A percentile compares a stretch with the other conserved stretches of the same genome.
phyloP scores from a whole-genome alignment of 2,797 vertebrate species.

The Sebastes taczanowskii region DNA sequence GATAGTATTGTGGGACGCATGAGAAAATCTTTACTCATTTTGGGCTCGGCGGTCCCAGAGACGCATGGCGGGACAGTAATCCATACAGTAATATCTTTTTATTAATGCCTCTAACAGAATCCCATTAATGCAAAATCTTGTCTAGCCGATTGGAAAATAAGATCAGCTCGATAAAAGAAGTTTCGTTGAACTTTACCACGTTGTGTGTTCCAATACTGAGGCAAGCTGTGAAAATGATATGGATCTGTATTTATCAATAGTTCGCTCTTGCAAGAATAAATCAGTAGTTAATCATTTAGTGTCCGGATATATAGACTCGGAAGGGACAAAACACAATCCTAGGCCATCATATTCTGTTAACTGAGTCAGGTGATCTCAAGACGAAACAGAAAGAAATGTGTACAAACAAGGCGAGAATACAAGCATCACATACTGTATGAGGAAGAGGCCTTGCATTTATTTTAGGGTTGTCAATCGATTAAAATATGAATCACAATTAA shows the following conservation, averaged over 20 bases:
- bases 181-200: slow-evolving; percentile 15
- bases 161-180: slow-evolving; percentile 1
- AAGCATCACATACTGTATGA: neutral
- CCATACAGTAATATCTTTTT: slow-evolving; percentile 46
- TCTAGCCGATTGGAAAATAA: slow-evolving; percentile 22
- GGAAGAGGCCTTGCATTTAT: neutral
- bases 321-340: slow-evolving; percentile 4
- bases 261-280: slow-evolving; percentile 31
- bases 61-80: slow-evolving; percentile 19
- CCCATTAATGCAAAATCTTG: slow-evolving; percentile 26
- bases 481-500: too few relatives aligned
- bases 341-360: neutral
- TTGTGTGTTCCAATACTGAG: neutral
- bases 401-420: neutral
- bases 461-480: too few relatives aligned
- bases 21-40: slow-evolving; percentile 38
- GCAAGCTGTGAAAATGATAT: slow-evolving; percentile 8
- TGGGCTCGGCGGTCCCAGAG: neutral
- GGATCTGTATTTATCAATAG: slow-evolving; percentile 36
- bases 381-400: neutral
- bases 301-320: neutral
- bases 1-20: neutral
- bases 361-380: neutral
- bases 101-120: slow-evolving; percentile 34
- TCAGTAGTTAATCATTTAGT: slow-evolving; percentile 27